Percentiles rank a stretch among this genome's conserved stretches.
Evolutionary conservation across 2,888 invertebrate genomes (phyloP).

Genomic region (Dolichopus griseipennis): DNA sequence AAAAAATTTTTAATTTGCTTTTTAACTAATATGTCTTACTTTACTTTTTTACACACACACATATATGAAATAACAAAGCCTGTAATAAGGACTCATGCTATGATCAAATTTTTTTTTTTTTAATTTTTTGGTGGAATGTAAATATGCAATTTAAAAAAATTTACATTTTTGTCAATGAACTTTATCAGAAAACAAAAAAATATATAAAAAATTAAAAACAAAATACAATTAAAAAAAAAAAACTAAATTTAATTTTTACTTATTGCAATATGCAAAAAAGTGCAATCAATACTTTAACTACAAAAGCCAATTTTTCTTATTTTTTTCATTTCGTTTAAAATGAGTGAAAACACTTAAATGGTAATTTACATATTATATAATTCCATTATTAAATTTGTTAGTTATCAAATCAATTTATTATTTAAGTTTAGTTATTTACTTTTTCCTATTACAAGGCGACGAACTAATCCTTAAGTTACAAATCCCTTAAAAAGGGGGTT

Average conservation of each 20-base stretch:
- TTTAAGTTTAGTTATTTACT: too few relatives aligned
- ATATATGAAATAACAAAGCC: too few relatives aligned
- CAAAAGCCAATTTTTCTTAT: neutral
- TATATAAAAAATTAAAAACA: neutral
- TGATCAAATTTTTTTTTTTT: neutral
- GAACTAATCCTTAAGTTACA: too few relatives aligned
- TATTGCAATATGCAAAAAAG: neutral
- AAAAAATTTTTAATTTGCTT: too few relatives aligned
- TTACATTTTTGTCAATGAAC: slow-evolving; percentile 3
- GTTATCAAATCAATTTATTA: too few relatives aligned
- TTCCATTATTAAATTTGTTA: neutral
- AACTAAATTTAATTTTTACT: too few relatives aligned
- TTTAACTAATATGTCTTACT: too few relatives aligned
- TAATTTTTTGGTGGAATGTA: neutral
- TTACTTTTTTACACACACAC: too few relatives aligned
- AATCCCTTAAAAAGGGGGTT: too few relatives aligned
- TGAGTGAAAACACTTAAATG: too few relatives aligned
- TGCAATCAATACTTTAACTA: neutral
- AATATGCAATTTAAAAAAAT: neutral
- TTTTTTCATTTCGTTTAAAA: neutral
- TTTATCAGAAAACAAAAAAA: neutral
- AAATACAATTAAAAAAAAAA: too few relatives aligned
- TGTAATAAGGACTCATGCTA: neutral
- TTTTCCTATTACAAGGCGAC: too few relatives aligned
- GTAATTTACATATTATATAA: neutral